Evolutionary conservation across 37 sponge, comb jelly and placozoan genomes (phyloP).

Genomic region (Ianthella basta): DNA sequence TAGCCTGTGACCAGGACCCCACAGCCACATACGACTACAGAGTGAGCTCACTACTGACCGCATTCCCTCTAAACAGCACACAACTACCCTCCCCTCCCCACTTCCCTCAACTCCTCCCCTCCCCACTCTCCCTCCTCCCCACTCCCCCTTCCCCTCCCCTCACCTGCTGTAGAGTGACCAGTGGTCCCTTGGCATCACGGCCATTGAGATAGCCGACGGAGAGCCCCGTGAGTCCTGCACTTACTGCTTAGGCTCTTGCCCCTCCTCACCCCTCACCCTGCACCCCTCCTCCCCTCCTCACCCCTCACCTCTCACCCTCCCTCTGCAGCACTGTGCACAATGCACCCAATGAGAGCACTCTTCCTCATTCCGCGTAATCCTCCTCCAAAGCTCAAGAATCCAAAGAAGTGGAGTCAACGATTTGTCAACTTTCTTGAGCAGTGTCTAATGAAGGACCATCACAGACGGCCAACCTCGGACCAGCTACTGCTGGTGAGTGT

Average conservation of each 20-base stretch:
- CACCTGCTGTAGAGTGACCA: slow-evolving; percentile 80
- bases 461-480: slow-evolving; percentile 86
- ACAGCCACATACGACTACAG: slow-evolving; percentile 94
- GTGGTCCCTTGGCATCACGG: slow-evolving; percentile 98
- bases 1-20: slow-evolving; percentile 98
- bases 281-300: neutral
- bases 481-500: slow-evolving; percentile 79
- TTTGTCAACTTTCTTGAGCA: slow-evolving; percentile 82
- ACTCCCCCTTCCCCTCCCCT: neutral
- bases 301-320: neutral
- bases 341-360: slow-evolving; percentile 99
- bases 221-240: slow-evolving; percentile 71
- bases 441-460: slow-evolving; percentile 88
- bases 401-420: slow-evolving; percentile 86
- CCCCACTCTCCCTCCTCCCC: too few relatives aligned
- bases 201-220: slow-evolving; percentile 97
- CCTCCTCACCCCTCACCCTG: slow-evolving; percentile 1
- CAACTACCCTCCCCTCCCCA: neutral
- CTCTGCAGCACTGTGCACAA: slow-evolving; percentile 86
- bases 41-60: slow-evolving; percentile 57
- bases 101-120: too few relatives aligned
- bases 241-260: neutral
- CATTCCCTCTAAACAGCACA: neutral
- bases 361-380: slow-evolving; percentile 95
- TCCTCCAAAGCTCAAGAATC: slow-evolving; percentile 87